These are phyloP conservation scores for Callimorpha dominula DNA, from an alignment of 2,888 invertebrate genomes.

Conservation along the genomic window DNA sequence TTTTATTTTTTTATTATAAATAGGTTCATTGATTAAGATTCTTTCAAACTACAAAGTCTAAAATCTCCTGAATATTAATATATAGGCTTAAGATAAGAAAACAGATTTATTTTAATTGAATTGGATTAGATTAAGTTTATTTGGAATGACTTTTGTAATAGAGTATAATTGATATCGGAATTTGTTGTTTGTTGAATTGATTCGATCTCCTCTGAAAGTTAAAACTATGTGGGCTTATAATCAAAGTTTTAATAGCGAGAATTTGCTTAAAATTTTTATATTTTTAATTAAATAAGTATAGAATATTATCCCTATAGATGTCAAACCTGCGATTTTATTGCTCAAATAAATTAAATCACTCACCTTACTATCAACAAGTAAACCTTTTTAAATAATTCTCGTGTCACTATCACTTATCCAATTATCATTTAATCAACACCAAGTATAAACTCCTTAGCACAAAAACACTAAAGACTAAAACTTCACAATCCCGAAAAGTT, in stretches of 20 bases:
- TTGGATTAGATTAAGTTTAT: too few relatives aligned
- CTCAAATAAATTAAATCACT: neutral
- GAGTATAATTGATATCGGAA: neutral
- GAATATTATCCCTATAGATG: neutral
- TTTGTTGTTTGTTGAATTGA: neutral
- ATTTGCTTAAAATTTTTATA: neutral
- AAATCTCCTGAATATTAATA: too few relatives aligned
- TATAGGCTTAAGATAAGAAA: too few relatives aligned
- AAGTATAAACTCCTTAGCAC: conserved; percentile 21
- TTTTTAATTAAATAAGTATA: neutral
- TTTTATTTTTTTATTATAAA: too few relatives aligned
- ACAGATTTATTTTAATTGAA: too few relatives aligned
- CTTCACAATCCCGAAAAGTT: conserved; percentile 12
- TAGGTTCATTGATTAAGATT: too few relatives aligned
- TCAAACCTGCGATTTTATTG: neutral
- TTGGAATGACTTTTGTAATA: neutral
- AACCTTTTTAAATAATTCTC: neutral
- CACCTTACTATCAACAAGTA: neutral
- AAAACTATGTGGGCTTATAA: neutral
- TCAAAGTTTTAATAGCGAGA: neutral
- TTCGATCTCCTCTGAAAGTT: neutral
- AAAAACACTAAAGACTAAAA: conserved; percentile 28
- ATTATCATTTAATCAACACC: conserved; percentile 23
- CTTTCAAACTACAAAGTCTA: too few relatives aligned
- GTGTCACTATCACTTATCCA: conserved; percentile 6